Percentiles rank a stretch among this genome's conserved stretches.
Conservation (phyloP, 2,888 invertebrate species). For the Amblyjoppa fuscipennis region DNA sequence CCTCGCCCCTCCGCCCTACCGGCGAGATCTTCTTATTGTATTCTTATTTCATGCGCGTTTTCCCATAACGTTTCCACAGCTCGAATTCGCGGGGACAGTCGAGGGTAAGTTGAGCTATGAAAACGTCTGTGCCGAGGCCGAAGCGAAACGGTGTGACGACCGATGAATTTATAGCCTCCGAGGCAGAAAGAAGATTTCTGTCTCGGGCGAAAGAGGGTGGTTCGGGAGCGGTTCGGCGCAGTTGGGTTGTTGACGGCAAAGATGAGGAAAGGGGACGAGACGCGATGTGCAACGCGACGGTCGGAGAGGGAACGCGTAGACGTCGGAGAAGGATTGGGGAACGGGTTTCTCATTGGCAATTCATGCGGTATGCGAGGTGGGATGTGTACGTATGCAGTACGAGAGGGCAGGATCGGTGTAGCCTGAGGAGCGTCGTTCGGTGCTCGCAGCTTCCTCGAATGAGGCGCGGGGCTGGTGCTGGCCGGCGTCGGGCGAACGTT, state of each 20-base stretch:
- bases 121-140: constrained; percentile 49
- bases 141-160: constrained; percentile 73
- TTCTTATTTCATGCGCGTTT: constrained; percentile 66
- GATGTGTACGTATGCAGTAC: constrained; percentile 47
- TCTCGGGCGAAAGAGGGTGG: constrained; percentile 39
- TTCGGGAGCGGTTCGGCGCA: neutral
- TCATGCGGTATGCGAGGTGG: constrained; percentile 77
- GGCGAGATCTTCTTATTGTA: constrained; percentile 68
- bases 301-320: constrained; percentile 53
- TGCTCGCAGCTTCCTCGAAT: constrained; percentile 43
- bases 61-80: constrained; percentile 59
- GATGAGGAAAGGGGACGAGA: constrained; percentile 32
- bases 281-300: constrained; percentile 12
- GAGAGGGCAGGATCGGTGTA: constrained; percentile 46
- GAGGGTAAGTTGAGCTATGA: constrained; percentile 13
- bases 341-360: constrained; percentile 78
- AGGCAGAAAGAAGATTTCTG: constrained; percentile 77
- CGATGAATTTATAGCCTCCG: constrained; percentile 83
- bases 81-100: constrained; percentile 39
- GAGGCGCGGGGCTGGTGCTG: no score
- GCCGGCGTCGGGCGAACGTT: no score
- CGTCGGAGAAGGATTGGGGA: constrained; percentile 50
- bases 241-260: constrained; percentile 25
- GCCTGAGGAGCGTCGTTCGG: constrained; percentile 61
- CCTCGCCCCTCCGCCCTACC: constrained; percentile 67